Evolutionary conservation across 2,797 vertebrate species (phyloP).

Genomic region (Gobionotothen gibberifrons): DNA sequence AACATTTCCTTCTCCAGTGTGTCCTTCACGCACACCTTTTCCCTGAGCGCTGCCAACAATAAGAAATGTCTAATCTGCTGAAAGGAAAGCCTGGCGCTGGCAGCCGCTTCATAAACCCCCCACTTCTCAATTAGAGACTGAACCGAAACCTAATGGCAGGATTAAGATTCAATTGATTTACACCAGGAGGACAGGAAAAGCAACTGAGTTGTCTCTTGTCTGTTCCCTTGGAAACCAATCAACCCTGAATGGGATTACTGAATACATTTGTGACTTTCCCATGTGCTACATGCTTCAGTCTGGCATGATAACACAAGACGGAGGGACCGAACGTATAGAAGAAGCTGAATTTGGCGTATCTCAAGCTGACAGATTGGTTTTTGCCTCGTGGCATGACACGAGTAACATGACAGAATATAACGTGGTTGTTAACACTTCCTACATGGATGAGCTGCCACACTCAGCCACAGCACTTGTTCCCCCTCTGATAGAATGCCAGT

Average conservation of each 20-base stretch:
- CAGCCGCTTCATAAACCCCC: conserved; percentile 47
- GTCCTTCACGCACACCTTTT: conserved; percentile 18
- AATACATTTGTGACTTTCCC: conserved; percentile 60
- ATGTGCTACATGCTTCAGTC: conserved; percentile 47
- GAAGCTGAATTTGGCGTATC: conserved; percentile 50
- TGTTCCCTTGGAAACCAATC: conserved; percentile 76
- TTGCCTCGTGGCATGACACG: conserved; percentile 60
- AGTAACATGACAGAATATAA: conserved; percentile 49
- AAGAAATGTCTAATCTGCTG: conserved; percentile 24
- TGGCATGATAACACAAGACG: conserved; percentile 46
- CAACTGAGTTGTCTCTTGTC: conserved; percentile 47
- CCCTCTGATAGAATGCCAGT: conserved; percentile 19
- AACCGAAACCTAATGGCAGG: conserved; percentile 47
- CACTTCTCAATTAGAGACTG: conserved; percentile 59
- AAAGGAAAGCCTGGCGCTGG: conserved; percentile 32
- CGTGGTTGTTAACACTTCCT: conserved; percentile 47
- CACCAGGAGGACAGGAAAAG: conserved; percentile 29
- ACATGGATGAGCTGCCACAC: conserved; percentile 40
- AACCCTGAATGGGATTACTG: conserved; percentile 56
- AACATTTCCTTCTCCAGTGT: conserved; percentile 3
- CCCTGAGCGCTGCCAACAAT: conserved; percentile 23
- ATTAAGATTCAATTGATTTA: conserved; percentile 70
- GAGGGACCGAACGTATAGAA: conserved; percentile 19
- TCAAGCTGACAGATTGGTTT: conserved; percentile 66
- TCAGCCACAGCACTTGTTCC: conserved; percentile 10